Base-by-base conservation (phyloP, 2,113 vertebrate genomes). In the Laterallus jamaicensis region DNA sequence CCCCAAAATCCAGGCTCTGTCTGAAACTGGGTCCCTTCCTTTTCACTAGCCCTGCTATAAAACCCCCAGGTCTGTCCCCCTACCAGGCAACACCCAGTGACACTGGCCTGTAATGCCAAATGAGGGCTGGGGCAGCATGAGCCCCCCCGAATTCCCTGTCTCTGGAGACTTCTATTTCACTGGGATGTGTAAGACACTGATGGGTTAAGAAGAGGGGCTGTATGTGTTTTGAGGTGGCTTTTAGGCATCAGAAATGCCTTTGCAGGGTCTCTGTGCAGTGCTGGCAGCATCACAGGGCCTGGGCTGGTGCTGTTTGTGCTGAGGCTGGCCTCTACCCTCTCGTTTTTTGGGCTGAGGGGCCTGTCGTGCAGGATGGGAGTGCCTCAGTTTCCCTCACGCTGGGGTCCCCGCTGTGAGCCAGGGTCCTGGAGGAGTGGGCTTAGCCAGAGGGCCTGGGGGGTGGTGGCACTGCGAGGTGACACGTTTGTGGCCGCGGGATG, bases 361-460 rank as follows among this genome's bases (percentile, higher is more conserved):
- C n/a, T 15, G 66, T n/a, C 3, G 3, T 54, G 3, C 37, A 28
- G 54, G 17, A 15, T 25, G 15, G 42, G 6, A 0, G 9, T 90
- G 94, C 80, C 91, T 88, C 70, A 71, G 82, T 79, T 89, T 86
- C 15, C 77, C 68, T 17, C 19, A 5, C 1, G 1, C 7, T 25
- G 70, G 1, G 1, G 44, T 39, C 12, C 8, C 5, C 0, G 0
- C 50, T 0, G 9, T n/a, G 42, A 63, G 25, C 56, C 0, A 0
- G 9, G 37, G 28, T 18, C 26, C 12, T 1, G 0, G 15, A 70
- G 56, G 37, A 55, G 12, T 1, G 52, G 26, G 44, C 39, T 88
- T 28, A 32, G 73, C 77, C 42, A 28, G 90, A 60, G 44, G 35
- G 35, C 59, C 39, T 40, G 16, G 22, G 83, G 20, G 28, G 5